Evolutionary conservation across 2,113 vertebrate species (phyloP).

Genomic region (Vulpes ferrilata): DNA sequence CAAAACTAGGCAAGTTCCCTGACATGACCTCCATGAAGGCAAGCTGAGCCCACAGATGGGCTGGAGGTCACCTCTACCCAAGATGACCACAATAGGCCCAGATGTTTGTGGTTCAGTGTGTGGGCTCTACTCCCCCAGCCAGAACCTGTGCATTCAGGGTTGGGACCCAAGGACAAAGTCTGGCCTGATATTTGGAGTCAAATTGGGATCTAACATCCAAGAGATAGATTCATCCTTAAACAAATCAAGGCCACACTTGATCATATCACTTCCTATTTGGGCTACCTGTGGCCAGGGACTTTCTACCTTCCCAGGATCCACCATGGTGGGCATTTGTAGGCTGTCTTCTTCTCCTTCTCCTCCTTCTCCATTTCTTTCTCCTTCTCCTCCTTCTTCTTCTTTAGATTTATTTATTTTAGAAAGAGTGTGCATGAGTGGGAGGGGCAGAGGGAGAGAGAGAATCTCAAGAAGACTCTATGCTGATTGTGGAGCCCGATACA

Average conservation of each 20-base stretch:
- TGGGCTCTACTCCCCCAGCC: background rate
- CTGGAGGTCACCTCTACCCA: background rate
- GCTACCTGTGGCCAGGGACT: background rate
- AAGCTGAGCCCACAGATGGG: background rate
- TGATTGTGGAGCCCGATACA: background rate
- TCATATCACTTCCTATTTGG: background rate
- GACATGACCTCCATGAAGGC: background rate
- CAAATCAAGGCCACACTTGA: background rate
- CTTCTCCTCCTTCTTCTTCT: background rate
- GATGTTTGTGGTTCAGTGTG: background rate
- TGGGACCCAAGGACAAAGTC: background rate
- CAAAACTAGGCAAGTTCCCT: background rate
- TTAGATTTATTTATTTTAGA: background rate
- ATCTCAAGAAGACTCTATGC: background rate
- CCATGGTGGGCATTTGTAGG: background rate
- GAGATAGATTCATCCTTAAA: background rate
- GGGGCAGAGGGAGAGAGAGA: background rate
- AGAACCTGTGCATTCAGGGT: background rate
- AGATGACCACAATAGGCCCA: background rate
- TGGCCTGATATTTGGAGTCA: background rate
- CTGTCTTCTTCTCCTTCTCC: too few species aligned
- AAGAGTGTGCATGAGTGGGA: background rate
- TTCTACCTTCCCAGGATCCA: background rate
- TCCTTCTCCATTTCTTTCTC: too few species aligned
- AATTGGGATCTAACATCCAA: background rate